Evolutionary conservation across 2,797 vertebrate genomes (phyloP).

Genomic region (Hippoglossus hippoglossus): DNA sequence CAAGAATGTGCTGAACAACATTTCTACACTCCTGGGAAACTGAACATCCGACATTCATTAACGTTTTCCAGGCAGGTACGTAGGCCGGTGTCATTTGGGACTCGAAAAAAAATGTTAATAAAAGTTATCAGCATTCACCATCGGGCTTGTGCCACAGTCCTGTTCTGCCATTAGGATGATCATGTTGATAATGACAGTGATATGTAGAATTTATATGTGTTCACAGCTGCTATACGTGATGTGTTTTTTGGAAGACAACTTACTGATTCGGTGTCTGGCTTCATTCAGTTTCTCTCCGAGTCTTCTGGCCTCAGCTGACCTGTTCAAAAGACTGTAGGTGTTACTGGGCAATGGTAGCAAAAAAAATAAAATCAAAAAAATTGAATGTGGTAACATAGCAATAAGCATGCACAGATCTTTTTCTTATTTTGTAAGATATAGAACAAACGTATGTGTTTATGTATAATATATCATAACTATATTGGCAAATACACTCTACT

Average conservation of each 20-base stretch:
- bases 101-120: neutral
- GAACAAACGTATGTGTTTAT: neutral
- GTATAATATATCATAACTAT: neutral
- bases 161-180: constrained; percentile 18
- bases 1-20: constrained; percentile 76
- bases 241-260: constrained; percentile 73
- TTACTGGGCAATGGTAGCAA: constrained; percentile 7
- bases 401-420: neutral
- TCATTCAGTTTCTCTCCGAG: constrained; percentile 88
- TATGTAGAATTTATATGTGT: constrained; percentile 15
- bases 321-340: constrained; percentile 68
- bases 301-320: constrained; percentile 90
- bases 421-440: neutral
- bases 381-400: too few relatives aligned
- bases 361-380: neutral
- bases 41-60: constrained; percentile 54
- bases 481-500: too few relatives aligned
- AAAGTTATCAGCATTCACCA: constrained; percentile 24
- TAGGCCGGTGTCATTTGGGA: constrained; percentile 23
- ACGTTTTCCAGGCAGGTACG: constrained; percentile 42
- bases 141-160: neutral
- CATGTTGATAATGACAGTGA: constrained; percentile 25
- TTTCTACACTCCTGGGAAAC: constrained; percentile 41
- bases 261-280: constrained; percentile 89
- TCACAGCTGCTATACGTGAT: constrained; percentile 33